phyloP scores from a whole-genome alignment of 2,888 invertebrate species.

The Acleris emargana region DNA sequence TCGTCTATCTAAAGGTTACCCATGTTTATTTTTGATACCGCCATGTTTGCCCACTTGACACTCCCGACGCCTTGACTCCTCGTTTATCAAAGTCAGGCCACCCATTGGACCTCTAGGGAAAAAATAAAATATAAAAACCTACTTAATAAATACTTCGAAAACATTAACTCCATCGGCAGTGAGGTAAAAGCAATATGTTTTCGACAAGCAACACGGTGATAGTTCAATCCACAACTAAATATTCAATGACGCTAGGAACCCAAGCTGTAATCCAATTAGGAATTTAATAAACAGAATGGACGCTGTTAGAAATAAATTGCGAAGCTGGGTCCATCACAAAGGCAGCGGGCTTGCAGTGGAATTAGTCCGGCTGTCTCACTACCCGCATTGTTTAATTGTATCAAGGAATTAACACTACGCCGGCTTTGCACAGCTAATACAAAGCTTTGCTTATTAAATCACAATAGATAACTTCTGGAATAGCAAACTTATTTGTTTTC shows the following conservation, averaged over 20 bases:
- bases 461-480: background rate
- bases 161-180: no score
- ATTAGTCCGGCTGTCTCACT: slow-evolving; percentile 41
- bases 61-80: no score
- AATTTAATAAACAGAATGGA: slow-evolving; percentile 6
- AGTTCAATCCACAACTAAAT: background rate
- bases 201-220: background rate
- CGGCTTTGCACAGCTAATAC: slow-evolving; percentile 28
- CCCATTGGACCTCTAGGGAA: no score
- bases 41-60: no score
- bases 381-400: slow-evolving; percentile 48
- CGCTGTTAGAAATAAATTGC: slow-evolving; percentile 11
- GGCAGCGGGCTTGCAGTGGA: slow-evolving; percentile 37
- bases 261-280: slow-evolving; percentile 1
- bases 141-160: no score
- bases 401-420: slow-evolving; percentile 45
- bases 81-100: no score
- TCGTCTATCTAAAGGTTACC: no score
- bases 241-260: background rate
- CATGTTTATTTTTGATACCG: no score
- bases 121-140: no score
- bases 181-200: no score
- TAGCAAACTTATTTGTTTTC: background rate
- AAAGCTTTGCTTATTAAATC: slow-evolving; percentile 11
- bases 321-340: slow-evolving; percentile 1